phyloP scores from a whole-genome alignment of 2,797 vertebrate genomes.

The Xenentodon cancila region DNA sequence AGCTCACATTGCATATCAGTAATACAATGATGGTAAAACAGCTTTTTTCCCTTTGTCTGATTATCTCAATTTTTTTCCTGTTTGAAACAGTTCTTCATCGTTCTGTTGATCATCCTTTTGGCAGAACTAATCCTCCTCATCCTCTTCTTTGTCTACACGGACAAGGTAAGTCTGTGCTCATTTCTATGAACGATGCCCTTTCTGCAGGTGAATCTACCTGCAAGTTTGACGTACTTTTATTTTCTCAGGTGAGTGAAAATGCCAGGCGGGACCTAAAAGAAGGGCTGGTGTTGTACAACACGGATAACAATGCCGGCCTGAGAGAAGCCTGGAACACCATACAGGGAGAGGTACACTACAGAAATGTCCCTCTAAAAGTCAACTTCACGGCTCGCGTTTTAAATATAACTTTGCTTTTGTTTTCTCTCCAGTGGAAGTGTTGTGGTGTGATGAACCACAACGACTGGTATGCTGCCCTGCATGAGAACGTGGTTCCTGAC shows the following conservation, averaged over 20 bases:
- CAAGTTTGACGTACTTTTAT: neutral
- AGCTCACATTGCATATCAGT: neutral
- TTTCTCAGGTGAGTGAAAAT: constrained; percentile 90
- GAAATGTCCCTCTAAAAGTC: too few relatives aligned
- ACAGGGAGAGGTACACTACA: constrained; percentile 88
- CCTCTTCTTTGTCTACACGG: constrained; percentile 97
- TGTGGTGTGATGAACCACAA: constrained; percentile 90
- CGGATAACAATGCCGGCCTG: constrained; percentile 92
- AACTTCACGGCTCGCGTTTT: neutral
- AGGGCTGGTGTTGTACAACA: constrained; percentile 91
- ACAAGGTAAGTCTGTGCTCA: constrained; percentile 84
- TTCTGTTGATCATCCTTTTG: constrained; percentile 93
- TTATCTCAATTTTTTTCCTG: neutral
- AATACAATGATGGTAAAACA: neutral
- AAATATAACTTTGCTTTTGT: neutral
- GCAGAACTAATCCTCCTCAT: constrained; percentile 95
- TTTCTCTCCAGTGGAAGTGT: constrained; percentile 87
- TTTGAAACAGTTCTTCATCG: constrained; percentile 92
- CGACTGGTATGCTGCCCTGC: constrained; percentile 91
- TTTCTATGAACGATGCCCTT: too few relatives aligned
- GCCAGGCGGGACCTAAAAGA: constrained; percentile 93
- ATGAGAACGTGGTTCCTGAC: constrained; percentile 90
- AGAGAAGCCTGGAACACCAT: constrained; percentile 97
- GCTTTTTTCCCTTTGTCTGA: too few relatives aligned
- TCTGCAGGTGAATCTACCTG: too few relatives aligned